phyloP scores from a whole-genome alignment of 2,888 invertebrate species.

The Cremastobaeus sp. region DNA sequence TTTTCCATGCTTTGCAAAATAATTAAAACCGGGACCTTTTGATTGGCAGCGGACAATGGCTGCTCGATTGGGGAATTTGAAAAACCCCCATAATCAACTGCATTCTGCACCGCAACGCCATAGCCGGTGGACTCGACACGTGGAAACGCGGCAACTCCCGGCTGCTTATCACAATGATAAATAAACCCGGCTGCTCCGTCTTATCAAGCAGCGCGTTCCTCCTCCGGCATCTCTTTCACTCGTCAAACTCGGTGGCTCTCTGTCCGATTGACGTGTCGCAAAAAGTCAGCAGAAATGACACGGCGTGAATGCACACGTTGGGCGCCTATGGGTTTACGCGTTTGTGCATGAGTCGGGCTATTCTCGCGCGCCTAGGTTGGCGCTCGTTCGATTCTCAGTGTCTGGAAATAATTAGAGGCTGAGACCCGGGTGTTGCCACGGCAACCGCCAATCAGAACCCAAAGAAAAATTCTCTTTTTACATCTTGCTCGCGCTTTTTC shows the following conservation, averaged over 20 bases:
- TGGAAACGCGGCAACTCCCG: constrained; percentile 17
- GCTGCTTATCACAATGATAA: constrained; percentile 60
- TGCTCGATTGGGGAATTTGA: no score
- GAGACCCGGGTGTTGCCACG: constrained; percentile 77
- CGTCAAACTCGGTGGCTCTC: constrained; percentile 27
- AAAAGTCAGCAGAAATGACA: constrained; percentile 57
- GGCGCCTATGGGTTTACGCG: constrained; percentile 55
- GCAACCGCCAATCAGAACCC: constrained; percentile 78
- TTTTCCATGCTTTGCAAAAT: constrained; percentile 1
- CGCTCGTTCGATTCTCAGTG: constrained; percentile 79
- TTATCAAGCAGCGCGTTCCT: constrained; percentile 34
- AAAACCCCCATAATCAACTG: constrained; percentile 25
- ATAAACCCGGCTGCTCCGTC: constrained; percentile 46
- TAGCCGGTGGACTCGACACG: constrained; percentile 5
- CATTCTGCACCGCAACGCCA: constrained; percentile 31
- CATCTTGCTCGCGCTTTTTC: constrained; percentile 64
- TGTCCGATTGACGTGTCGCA: constrained; percentile 34
- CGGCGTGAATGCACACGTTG: constrained; percentile 54
- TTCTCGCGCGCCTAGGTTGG: constrained; percentile 70
- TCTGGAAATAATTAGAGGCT: constrained; percentile 79
- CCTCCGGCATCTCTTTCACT: constrained; percentile 11
- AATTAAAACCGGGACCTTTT: constrained; percentile 5
- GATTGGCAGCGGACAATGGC: constrained; percentile 5
- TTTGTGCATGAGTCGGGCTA: constrained; percentile 70
- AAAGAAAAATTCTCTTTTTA: constrained; percentile 77